Conservation (phyloP, 2,113 vertebrate genomes). For the Coracopsis vasa region DNA sequence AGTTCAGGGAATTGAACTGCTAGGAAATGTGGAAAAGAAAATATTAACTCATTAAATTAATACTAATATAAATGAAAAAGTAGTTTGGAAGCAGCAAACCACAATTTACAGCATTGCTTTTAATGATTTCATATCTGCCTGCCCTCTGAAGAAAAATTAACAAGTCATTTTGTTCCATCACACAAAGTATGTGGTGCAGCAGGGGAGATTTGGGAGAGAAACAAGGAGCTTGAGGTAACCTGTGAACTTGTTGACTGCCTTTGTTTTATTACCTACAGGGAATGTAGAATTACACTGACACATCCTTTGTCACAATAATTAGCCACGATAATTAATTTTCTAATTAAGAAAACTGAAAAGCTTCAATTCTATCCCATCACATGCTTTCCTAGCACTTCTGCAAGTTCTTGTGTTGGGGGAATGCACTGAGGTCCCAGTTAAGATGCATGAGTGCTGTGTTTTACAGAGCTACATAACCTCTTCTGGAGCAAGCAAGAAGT, state of each 20-base stretch:
- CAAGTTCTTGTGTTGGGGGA: not conserved
- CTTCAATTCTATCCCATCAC: rapidly evolving
- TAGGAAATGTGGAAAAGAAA: not conserved
- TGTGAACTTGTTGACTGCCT: not conserved
- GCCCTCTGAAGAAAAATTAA: not conserved
- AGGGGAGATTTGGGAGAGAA: not conserved
- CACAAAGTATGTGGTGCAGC: not conserved
- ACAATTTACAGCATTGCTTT: not conserved
- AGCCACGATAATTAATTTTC: not conserved
- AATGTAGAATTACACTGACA: not conserved
- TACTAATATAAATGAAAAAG: not conserved
- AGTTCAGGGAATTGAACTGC: not conserved
- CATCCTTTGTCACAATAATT: not conserved
- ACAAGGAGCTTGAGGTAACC: not conserved
- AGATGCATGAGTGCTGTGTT: not conserved
- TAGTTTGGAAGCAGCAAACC: not conserved
- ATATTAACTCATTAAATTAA: not conserved
- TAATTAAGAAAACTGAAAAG: not conserved
- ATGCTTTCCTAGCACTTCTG: not conserved
- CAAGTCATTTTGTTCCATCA: not conserved
- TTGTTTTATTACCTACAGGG: not conserved
- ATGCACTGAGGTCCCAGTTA: not conserved
- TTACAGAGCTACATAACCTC: not conserved
- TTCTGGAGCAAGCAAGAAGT: not conserved
- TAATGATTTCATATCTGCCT: not conserved